A percentile compares a stretch with the other conserved stretches of the same genome.
phyloP scores from a whole-genome alignment of 1,140 invertebrate species.

The Leptinotarsa defecta region DNA sequence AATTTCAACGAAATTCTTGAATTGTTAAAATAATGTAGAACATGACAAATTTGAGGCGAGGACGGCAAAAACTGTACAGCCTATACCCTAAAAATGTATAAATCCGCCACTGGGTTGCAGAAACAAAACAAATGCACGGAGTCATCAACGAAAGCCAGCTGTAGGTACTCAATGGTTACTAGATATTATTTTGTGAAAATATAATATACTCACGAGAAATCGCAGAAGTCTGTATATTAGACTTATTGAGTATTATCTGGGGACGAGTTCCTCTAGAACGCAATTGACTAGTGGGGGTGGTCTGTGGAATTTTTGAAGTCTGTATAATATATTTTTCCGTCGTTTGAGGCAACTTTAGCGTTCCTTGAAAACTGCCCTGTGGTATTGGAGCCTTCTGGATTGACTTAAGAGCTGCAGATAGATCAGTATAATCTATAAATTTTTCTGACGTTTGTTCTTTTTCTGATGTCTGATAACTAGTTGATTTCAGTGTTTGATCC shows the following conservation, averaged over 20 bases:
- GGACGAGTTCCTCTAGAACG: slow-evolving; percentile 12
- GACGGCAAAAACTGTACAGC: no score
- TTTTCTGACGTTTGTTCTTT: slow-evolving; percentile 10
- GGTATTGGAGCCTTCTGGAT: slow-evolving; percentile 50
- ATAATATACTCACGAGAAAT: no score
- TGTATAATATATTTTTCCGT: slow-evolving; percentile 10
- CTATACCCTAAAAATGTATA: no score
- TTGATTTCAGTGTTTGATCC: not conserved
- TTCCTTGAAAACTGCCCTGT: not conserved
- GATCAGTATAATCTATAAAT: slow-evolving; percentile 41
- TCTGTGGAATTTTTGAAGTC: not conserved
- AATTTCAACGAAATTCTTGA: no score
- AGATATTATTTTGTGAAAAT: no score
- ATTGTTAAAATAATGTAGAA: no score
- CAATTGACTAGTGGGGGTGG: slow-evolving; percentile 56
- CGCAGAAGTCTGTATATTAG: no score
- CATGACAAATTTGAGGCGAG: no score
- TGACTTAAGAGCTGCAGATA: slow-evolving; percentile 42
- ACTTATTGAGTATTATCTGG: not conserved
- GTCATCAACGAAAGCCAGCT: no score
- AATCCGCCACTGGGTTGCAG: no score
- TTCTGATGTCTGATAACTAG: not conserved
- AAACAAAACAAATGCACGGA: no score
- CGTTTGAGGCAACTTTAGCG: not conserved
- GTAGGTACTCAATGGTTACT: no score